A percentile compares a stretch with the other conserved stretches of the same genome.
phyloP scores from a whole-genome alignment of 2,113 vertebrate genomes.

The Strix uralensis region DNA sequence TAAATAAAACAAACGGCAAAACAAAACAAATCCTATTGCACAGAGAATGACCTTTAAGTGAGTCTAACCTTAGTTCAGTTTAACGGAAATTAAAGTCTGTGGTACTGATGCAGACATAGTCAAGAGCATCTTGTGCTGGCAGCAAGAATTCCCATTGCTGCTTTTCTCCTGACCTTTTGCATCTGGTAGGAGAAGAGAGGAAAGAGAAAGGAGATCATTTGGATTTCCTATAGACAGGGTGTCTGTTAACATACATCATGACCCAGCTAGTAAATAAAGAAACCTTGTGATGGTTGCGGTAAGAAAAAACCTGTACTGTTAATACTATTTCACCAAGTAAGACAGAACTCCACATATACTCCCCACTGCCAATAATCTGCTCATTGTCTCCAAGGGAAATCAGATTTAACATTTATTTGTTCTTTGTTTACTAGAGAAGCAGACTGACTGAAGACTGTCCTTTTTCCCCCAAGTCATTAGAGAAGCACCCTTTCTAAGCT shows the following conservation, averaged over 20 bases:
- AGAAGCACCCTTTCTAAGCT: background rate
- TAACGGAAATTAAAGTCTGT: slow-evolving; percentile 62
- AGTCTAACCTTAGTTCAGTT: slow-evolving; percentile 30
- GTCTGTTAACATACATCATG: background rate
- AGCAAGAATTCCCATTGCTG: slow-evolving; percentile 43
- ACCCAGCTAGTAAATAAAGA: slow-evolving; percentile 7
- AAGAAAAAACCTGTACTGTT: background rate
- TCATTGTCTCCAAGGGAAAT: background rate
- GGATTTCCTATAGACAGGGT: background rate
- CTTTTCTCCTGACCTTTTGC: slow-evolving; percentile 53
- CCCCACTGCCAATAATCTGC: background rate
- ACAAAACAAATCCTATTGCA: slow-evolving; percentile 20
- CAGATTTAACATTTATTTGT: background rate
- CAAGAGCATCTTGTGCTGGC: slow-evolving; percentile 36
- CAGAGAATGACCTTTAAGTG: slow-evolving; percentile 54
- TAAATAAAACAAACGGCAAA: slow-evolving; percentile 56
- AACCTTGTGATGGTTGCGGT: background rate
- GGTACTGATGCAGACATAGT: slow-evolving; percentile 30
- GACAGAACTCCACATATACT: background rate
- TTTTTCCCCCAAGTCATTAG: background rate
- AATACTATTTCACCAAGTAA: background rate
- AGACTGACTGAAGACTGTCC: background rate
- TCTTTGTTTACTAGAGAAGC: background rate
- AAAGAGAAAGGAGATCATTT: slow-evolving; percentile 1
- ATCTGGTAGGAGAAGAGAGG: background rate